Conservation (phyloP, 2,797 vertebrate species). For the Acrossocheilus wenchowensis region DNA sequence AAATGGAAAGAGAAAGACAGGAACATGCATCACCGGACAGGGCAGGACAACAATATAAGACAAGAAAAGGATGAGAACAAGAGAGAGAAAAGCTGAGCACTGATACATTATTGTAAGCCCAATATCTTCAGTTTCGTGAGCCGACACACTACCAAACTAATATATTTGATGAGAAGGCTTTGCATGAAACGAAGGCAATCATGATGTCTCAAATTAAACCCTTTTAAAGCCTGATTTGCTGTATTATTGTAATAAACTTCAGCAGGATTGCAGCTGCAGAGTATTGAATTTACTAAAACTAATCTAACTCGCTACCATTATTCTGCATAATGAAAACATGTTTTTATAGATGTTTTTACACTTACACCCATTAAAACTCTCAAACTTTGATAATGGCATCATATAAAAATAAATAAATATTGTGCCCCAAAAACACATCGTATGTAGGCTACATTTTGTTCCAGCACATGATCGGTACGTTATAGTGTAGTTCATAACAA, state of each 20-base stretch:
- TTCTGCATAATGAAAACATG: not conserved
- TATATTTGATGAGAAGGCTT: not conserved
- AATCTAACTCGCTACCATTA: not conserved
- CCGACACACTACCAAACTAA: not conserved
- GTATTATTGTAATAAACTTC: not conserved
- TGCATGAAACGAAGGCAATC: not conserved
- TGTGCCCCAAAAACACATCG: not conserved
- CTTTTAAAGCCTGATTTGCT: not conserved
- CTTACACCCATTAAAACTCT: not conserved
- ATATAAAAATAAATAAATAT: not conserved
- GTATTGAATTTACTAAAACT: not conserved
- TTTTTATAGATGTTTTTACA: not conserved
- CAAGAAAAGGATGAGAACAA: not conserved
- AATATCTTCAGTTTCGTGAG: not conserved
- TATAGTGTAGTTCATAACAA: not conserved
- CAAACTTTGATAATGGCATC: not conserved
- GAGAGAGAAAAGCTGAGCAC: not conserved
- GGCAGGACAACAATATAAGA: not conserved
- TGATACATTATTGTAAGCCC: not conserved
- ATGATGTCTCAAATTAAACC: not conserved
- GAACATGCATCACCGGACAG: not conserved
- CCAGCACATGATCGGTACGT: not conserved
- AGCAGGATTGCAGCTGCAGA: not conserved
- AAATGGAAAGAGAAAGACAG: slow-evolving; percentile 15
- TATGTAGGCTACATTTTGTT: not conserved